Conservation (phyloP, 2,113 vertebrate species). For the Prochilodus magdalenae region DNA sequence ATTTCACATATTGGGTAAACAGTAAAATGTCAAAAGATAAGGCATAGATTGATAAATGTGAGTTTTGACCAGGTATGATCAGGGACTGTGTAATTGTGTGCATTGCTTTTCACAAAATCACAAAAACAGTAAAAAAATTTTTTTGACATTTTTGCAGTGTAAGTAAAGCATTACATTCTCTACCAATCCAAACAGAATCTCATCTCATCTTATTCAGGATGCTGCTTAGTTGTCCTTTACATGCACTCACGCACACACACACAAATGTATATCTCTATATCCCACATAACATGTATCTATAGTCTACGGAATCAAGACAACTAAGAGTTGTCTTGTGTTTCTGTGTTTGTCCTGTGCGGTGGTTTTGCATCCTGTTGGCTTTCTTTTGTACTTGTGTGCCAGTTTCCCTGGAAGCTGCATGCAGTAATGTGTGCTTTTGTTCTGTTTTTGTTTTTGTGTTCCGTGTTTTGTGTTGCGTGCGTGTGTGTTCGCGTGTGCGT, state of each 20-base stretch:
- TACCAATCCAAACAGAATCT: neutral
- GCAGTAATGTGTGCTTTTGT: constrained; percentile 84
- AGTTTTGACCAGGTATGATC: too few relatives aligned
- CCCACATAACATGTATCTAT: neutral
- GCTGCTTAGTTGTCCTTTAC: constrained; percentile 2
- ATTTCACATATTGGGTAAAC: too few relatives aligned
- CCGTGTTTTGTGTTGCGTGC: constrained; percentile 63
- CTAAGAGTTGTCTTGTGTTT: neutral
- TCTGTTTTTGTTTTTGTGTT: constrained; percentile 61
- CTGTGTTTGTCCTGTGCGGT: neutral
- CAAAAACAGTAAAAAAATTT: too few relatives aligned
- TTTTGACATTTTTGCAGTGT: too few relatives aligned
- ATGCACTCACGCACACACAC: too few relatives aligned
- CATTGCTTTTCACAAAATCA: too few relatives aligned
- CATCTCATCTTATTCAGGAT: neutral
- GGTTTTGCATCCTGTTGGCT: constrained; percentile 6
- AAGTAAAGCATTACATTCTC: neutral
- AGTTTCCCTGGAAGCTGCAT: constrained; percentile 94
- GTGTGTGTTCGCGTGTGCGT: constrained; percentile 50
- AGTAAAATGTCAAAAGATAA: too few relatives aligned
- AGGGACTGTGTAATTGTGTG: too few relatives aligned
- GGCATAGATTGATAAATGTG: too few relatives aligned
- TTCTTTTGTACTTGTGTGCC: constrained; percentile 50
- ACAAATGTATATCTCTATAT: neutral
- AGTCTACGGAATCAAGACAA: neutral